Base-by-base conservation (phyloP, 2,888 invertebrate species). In the Drosophila meridiana region DNA sequence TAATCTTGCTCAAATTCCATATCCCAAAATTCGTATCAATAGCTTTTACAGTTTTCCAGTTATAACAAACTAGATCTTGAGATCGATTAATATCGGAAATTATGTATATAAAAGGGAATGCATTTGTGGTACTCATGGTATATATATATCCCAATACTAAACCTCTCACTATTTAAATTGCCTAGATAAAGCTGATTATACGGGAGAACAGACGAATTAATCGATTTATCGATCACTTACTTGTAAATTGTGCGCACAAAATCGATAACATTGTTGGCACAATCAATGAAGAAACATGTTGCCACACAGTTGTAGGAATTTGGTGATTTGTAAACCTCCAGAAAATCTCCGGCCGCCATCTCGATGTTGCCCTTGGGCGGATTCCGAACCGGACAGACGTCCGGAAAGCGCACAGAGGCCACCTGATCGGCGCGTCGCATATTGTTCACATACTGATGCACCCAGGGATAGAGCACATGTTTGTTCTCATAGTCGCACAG, bases 201-300 rank as follows among this genome's bases (percentile, higher is more conserved):
- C 4, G 14, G 20, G 3, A 7, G 8, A 5, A 26, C 26, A 9
- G 26, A 45, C 1, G 20, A 45, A 13, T 13, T 11, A 45, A 47
- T 28, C 11, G 47, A 14, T 28, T 45, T 6, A 5, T 45, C 45
- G 26, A 26, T 28, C 7, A 60, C 69, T 81, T 66, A 93, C 87
- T 95, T 95, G 93, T 96, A 97, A 92, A 99, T 99, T 56, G 96
- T 95, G 94, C 99, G 98, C 40, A 99, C 96, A 90, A 99, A 99
- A 89, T 97, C 96, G 4, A 99, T 96, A 26, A 99, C 96, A 92
- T 99, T 99, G 70, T 97, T 97, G 0, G 99, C 99, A 90, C 99
- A 99, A 93, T 99, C 99, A 65, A 99, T 97, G 93, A 99, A 99
- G 94, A 99, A 99, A 83, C 99, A 99, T 0, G 99, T 98, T 0